Conservation (phyloP, 2,888 invertebrate species). For the Cybosia mesomella region DNA sequence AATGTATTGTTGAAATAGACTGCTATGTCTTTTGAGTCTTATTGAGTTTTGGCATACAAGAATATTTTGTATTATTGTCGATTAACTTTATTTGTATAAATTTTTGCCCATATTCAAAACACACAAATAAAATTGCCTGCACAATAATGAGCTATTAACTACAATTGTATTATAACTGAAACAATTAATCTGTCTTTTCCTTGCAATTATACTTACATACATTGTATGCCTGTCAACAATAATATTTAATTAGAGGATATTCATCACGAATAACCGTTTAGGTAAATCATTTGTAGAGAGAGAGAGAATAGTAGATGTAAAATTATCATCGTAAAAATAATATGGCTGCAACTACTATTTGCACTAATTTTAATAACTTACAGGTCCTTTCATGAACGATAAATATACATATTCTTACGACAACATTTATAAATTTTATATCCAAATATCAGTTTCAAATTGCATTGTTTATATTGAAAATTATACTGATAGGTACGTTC, state of each 20-base stretch:
- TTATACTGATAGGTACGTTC: too few species aligned
- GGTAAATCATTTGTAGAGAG: not conserved
- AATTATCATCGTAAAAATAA: not conserved
- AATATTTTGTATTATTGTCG: too few species aligned
- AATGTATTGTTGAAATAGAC: not conserved
- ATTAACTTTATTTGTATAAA: not conserved
- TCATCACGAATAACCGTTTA: not conserved
- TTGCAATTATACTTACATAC: not conserved
- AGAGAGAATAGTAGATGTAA: not conserved
- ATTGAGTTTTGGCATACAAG: too few species aligned
- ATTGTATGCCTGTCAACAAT: not conserved
- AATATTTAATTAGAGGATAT: constrained; percentile 5
- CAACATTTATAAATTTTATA: too few species aligned
- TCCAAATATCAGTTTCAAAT: too few species aligned
- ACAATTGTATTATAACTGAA: not conserved
- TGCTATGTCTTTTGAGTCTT: not conserved
- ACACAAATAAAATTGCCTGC: not conserved
- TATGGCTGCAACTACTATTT: not conserved
- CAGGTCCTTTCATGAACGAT: too few species aligned
- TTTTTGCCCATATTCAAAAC: not conserved
- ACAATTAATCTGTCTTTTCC: not conserved
- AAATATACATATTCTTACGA: too few species aligned
- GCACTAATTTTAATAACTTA: too few species aligned
- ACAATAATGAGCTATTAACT: not conserved
- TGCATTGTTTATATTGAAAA: too few species aligned